Conservation (phyloP, 2,797 vertebrate genomes). For the Ctenosaura bakeri region DNA sequence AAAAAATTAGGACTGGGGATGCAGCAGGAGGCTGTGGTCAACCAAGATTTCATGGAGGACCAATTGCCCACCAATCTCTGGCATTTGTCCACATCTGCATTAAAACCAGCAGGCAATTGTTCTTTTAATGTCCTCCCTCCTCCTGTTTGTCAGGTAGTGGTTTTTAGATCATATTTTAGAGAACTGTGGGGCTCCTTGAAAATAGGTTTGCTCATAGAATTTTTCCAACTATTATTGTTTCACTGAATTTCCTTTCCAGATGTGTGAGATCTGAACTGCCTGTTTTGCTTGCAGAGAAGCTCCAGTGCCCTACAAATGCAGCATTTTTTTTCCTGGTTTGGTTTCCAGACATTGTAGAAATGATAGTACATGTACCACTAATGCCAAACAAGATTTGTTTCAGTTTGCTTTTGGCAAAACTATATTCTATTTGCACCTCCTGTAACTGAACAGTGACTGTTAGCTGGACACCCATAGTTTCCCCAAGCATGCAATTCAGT, state of each 20-base stretch:
- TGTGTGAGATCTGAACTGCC: neutral
- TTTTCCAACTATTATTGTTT: neutral
- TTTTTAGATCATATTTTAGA: neutral
- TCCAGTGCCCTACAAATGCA: neutral
- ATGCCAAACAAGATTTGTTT: neutral
- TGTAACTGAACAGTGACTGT: neutral
- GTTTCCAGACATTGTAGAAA: neutral
- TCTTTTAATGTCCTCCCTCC: no score
- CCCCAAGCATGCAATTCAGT: neutral
- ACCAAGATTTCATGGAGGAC: no score
- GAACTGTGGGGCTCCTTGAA: neutral
- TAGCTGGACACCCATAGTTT: neutral
- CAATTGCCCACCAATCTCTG: no score
- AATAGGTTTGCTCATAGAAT: neutral
- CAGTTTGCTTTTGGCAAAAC: neutral
- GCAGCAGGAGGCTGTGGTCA: no score
- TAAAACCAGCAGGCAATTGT: no score
- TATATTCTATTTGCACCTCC: neutral
- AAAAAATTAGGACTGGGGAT: no score
- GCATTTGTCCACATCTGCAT: no score
- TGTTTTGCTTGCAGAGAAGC: neutral
- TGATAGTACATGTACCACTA: neutral
- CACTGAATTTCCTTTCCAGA: neutral
- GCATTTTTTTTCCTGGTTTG: neutral
- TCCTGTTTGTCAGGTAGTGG: neutral